phyloP scores from a whole-genome alignment of 2,797 vertebrate species.

The Pipistrellus nathusii region DNA sequence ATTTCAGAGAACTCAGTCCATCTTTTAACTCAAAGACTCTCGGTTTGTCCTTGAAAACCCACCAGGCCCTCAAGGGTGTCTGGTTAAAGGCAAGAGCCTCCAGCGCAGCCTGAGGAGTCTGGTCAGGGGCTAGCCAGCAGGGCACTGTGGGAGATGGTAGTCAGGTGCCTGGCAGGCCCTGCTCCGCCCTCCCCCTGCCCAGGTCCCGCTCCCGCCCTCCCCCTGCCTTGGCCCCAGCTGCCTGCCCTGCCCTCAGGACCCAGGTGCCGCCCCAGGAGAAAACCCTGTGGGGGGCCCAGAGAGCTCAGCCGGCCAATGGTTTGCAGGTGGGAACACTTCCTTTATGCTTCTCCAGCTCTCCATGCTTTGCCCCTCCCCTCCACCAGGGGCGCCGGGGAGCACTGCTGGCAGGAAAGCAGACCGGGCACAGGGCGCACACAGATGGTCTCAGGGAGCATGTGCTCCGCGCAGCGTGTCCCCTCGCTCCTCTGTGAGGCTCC shows the following conservation, averaged over 20 bases:
- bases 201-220: background rate
- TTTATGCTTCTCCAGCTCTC: too few species aligned
- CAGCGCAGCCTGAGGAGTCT: background rate
- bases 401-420: too few species aligned
- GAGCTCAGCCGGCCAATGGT: background rate
- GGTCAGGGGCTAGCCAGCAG: background rate
- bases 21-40: background rate
- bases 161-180: background rate
- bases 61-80: background rate
- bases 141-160: background rate
- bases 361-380: background rate
- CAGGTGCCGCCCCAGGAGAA: background rate
- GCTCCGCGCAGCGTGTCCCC: background rate
- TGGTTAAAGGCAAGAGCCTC: background rate
- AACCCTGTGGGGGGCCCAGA: background rate
- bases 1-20: constrained; percentile 54
- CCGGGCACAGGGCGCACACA: too few species aligned
- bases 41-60: background rate
- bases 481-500: background rate
- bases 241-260: background rate
- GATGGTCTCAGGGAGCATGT: background rate
- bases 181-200: background rate
- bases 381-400: too few species aligned
- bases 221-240: background rate
- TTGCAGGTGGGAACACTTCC: background rate